Conservation (phyloP, 2,797 vertebrate genomes). For the Arremon brunneinucha region DNA sequence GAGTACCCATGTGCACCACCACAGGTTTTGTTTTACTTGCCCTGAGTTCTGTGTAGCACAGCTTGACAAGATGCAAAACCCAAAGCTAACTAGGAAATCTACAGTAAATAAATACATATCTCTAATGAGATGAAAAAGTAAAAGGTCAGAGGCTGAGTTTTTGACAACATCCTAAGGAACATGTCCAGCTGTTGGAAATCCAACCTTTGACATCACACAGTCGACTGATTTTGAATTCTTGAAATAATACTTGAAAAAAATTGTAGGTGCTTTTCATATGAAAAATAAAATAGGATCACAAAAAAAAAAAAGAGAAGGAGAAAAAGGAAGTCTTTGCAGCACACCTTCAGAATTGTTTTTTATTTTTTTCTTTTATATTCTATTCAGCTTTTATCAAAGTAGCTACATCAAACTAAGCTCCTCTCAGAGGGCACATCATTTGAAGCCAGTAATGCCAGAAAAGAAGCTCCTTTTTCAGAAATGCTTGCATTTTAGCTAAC, state of each 20-base stretch:
- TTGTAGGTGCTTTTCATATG: not conserved
- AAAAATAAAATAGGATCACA: not conserved
- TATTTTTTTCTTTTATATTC: constrained; percentile 44
- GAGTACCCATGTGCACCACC: too few species aligned
- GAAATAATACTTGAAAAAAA: not conserved
- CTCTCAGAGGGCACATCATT: constrained; percentile 63
- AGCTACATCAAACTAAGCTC: constrained; percentile 62
- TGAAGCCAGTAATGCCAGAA: constrained; percentile 61
- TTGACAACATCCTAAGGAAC: not conserved
- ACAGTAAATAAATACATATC: not conserved
- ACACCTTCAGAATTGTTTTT: constrained; percentile 41
- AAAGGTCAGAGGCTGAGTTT: not conserved
- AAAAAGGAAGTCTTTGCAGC: not conserved
- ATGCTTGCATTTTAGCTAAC: constrained; percentile 48
- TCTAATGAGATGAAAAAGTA: not conserved
- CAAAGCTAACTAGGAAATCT: not conserved
- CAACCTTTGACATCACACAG: not conserved
- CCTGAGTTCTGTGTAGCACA: not conserved
- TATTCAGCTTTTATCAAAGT: constrained; percentile 59
- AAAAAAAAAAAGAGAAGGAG: not conserved
- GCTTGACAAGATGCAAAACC: not conserved
- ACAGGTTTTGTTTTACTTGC: not conserved
- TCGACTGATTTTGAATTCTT: not conserved
- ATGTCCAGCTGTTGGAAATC: not conserved
- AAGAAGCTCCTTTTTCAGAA: constrained; percentile 60